Evolutionary conservation across 2,888 invertebrate species (phyloP).

Genomic region (Liopterus haemorrhoidalis): DNA sequence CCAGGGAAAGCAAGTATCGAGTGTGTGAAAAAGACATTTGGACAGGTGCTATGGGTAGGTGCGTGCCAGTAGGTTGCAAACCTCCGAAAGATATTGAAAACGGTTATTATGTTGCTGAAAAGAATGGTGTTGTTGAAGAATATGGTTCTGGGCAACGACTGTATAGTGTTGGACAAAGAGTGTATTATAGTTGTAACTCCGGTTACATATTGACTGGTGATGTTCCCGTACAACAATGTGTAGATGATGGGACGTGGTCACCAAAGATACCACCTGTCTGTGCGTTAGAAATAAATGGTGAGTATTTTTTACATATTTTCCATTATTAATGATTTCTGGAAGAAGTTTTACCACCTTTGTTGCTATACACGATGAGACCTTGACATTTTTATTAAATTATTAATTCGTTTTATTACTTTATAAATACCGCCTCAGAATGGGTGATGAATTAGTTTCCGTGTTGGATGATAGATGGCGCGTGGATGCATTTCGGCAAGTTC

Average conservation of each 20-base stretch:
- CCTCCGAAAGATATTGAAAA: slow-evolving; percentile 38
- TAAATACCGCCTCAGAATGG: slow-evolving; percentile 14
- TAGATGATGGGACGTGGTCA: slow-evolving; percentile 43
- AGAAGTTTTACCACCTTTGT: no score
- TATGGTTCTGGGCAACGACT: slow-evolving; percentile 38
- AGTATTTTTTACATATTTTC: slow-evolving; percentile 17
- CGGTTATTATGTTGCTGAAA: slow-evolving; percentile 42
- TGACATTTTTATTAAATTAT: no score
- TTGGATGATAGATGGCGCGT: slow-evolving; percentile 13
- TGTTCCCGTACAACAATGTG: slow-evolving; percentile 39
- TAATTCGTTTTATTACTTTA: not conserved
- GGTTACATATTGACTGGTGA: slow-evolving; percentile 41
- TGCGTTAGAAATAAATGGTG: slow-evolving; percentile 25
- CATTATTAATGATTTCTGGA: no score
- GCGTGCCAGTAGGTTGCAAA: slow-evolving; percentile 38
- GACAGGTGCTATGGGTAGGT: slow-evolving; percentile 41
- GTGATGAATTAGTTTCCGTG: not conserved
- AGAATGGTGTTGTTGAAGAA: slow-evolving; percentile 29
- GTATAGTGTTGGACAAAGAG: slow-evolving; percentile 38
- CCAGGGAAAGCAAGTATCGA: slow-evolving; percentile 39
- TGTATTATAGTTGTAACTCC: slow-evolving; percentile 42
- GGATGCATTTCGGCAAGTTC: not conserved
- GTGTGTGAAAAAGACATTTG: slow-evolving; percentile 45
- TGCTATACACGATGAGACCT: no score
- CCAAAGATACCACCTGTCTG: slow-evolving; percentile 41